Percentiles rank a stretch among this genome's conserved stretches.
phyloP scores from a whole-genome alignment of 2,888 invertebrate genomes.

The Epirrhoe tristata region DNA sequence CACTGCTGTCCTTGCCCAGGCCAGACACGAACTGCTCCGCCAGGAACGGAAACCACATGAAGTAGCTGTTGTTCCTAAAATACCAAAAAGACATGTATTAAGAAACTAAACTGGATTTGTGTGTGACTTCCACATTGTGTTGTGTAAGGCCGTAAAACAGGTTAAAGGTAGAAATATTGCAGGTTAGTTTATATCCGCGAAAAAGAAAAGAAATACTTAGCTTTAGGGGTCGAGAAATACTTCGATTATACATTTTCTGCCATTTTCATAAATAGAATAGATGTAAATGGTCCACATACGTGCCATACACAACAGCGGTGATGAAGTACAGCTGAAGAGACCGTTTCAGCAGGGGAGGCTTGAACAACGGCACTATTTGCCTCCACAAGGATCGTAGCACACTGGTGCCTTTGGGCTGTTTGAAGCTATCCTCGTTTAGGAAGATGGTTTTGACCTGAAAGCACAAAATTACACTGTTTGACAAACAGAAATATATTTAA shows the following conservation, averaged over 20 bases:
- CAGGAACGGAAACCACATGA: constrained; percentile 80
- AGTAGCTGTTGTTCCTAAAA: constrained; percentile 64
- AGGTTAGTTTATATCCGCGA: no score
- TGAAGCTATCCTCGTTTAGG: constrained; percentile 51
- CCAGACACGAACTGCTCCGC: constrained; percentile 65
- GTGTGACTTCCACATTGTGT: no score
- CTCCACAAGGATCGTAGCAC: constrained; percentile 71
- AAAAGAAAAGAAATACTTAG: no score
- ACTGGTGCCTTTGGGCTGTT: constrained; percentile 47
- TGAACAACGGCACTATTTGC: constrained; percentile 81
- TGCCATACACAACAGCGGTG: constrained; percentile 85
- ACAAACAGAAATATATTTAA: no score
- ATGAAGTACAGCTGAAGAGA: constrained; percentile 81
- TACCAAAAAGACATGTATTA: no score
- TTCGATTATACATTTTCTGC: no score
- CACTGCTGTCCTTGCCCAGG: constrained; percentile 32
- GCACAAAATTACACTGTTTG: no score
- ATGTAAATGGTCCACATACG: constrained; percentile 66
- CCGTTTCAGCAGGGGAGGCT: constrained; percentile 72
- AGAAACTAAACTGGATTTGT: no score
- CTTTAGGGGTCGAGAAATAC: no score
- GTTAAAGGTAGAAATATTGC: no score
- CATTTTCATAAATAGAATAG: no score
- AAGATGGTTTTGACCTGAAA: constrained; percentile 54
- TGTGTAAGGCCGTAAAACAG: no score